phyloP scores from a whole-genome alignment of 2,888 invertebrate genomes.

The Pseudanteris insignis region DNA sequence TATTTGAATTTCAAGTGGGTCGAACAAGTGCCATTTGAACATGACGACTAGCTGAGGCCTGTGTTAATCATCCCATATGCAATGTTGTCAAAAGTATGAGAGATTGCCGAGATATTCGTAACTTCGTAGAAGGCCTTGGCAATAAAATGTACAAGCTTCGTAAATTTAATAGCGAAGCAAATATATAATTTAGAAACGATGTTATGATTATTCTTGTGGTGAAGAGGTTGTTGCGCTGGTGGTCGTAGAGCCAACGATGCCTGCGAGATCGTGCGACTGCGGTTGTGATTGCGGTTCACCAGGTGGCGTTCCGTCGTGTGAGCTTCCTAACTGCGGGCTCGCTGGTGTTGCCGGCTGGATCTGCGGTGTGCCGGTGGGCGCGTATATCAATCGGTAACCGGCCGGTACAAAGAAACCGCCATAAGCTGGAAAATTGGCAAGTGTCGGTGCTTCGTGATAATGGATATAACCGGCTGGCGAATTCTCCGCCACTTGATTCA shows the following conservation, averaged over 20 bases:
- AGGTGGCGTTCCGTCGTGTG: constrained; percentile 62
- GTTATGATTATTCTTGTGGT: constrained; percentile 14
- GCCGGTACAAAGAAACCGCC: constrained; percentile 63
- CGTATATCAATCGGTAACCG: constrained; percentile 61
- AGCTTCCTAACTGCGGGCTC: constrained; percentile 58
- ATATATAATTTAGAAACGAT: background rate
- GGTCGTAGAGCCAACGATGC: background rate
- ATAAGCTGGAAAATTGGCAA: constrained; percentile 59
- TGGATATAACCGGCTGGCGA: constrained; percentile 26
- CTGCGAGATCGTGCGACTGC: background rate
- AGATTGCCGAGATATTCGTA: background rate
- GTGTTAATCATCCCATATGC: constrained; percentile 48
- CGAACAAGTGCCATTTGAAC: constrained; percentile 58
- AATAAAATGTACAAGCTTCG: constrained; percentile 3
- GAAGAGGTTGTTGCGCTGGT: background rate
- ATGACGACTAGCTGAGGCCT: constrained; percentile 65
- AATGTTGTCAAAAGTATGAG: constrained; percentile 1
- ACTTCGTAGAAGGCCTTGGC: constrained; percentile 1
- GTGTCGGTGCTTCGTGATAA: constrained; percentile 53
- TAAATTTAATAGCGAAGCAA: background rate
- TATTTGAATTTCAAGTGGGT: constrained; percentile 57
- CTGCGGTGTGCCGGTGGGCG: constrained; percentile 58
- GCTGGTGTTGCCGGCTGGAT: constrained; percentile 63
- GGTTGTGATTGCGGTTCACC: constrained; percentile 47
- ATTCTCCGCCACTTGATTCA: constrained; percentile 8